Evolutionary conservation across 2,888 invertebrate species (phyloP).

Genomic region (Megamerina dolium): DNA sequence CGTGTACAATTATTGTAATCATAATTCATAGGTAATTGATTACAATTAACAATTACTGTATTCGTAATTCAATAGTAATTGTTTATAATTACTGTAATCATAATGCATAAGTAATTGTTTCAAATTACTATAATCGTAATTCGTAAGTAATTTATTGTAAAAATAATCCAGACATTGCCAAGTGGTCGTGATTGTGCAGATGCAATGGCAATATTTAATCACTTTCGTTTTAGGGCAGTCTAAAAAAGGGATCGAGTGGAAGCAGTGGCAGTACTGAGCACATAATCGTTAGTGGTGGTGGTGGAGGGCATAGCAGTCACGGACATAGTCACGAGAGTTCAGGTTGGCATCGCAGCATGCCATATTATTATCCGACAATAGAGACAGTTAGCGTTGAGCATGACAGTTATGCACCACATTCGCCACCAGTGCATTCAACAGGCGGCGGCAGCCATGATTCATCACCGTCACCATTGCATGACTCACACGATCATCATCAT

Average conservation of each 20-base stretch:
- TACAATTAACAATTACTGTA: too few relatives aligned
- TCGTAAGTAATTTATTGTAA: too few relatives aligned
- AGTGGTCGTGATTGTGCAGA: too few relatives aligned
- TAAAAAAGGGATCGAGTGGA: slow-evolving; percentile 57
- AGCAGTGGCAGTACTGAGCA: slow-evolving; percentile 49
- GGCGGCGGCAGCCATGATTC: slow-evolving; percentile 15
- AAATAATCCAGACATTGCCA: too few relatives aligned
- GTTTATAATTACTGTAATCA: too few relatives aligned
- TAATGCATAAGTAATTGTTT: too few relatives aligned
- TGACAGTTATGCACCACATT: slow-evolving; percentile 1
- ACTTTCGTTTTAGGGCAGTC: slow-evolving; percentile 50
- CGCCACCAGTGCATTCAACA: slow-evolving; percentile 5
- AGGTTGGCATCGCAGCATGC: slow-evolving; percentile 50
- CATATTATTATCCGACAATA: slow-evolving; percentile 16
- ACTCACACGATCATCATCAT: too few relatives aligned
- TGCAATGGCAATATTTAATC: too few relatives aligned
- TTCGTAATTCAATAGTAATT: too few relatives aligned
- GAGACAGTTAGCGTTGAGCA: slow-evolving; percentile 3
- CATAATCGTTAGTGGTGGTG: slow-evolving; percentile 50
- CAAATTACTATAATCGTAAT: too few relatives aligned
- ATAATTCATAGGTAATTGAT: too few relatives aligned
- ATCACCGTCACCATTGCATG: background rate
- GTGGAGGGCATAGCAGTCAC: slow-evolving; percentile 34
- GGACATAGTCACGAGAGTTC: slow-evolving; percentile 30
- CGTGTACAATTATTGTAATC: too few relatives aligned